phyloP scores from a whole-genome alignment of 2,888 invertebrate species.

The Patella depressa region DNA sequence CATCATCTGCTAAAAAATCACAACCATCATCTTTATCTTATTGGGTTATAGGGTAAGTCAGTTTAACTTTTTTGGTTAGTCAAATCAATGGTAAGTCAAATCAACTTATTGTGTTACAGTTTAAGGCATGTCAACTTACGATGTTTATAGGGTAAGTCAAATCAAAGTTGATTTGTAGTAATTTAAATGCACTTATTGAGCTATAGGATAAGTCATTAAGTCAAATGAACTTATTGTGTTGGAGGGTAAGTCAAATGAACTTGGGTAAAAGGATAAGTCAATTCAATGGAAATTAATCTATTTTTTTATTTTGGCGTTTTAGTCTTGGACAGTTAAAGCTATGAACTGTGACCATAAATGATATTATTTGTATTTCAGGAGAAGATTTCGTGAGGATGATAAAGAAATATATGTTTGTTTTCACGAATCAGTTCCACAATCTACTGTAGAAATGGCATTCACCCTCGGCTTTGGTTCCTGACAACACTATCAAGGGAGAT shows the following conservation, averaged over 20 bases:
- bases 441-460: constrained; percentile 90
- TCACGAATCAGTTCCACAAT: constrained; percentile 88
- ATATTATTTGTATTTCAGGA: constrained; percentile 17
- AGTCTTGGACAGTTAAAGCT: no score
- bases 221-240: background rate
- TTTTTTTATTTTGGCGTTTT: background rate
- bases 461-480: constrained; percentile 73
- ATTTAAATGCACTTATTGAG: no score
- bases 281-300: background rate
- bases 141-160: no score
- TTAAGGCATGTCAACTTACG: no score
- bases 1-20: constrained; percentile 58
- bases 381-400: constrained; percentile 76
- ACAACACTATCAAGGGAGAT: background rate
- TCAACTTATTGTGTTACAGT: no score
- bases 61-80: background rate
- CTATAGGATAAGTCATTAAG: no score
- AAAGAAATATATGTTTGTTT: constrained; percentile 90
- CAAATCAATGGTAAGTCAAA: no score
- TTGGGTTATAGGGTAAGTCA: constrained; percentile 84
- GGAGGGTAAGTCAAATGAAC: background rate
- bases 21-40: constrained; percentile 75
- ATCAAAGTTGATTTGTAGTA: no score
- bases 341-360: background rate
- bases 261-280: background rate